Evolutionary conservation across 2,113 vertebrate genomes (phyloP), one percentile per base, ranked within the genome.

Genomic region (Tachysurus fulvidraco): DNA sequence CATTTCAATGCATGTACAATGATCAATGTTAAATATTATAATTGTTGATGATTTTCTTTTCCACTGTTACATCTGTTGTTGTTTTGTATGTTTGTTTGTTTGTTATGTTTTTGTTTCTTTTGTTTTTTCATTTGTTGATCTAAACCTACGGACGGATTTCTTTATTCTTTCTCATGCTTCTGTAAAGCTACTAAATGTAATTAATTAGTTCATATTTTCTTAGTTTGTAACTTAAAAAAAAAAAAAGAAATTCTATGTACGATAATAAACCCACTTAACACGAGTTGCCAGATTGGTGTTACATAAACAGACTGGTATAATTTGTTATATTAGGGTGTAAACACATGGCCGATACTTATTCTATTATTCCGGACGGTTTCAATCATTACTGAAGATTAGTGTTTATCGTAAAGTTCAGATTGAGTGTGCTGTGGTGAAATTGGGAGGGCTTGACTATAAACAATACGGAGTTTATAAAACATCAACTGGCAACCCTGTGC

Each of bases 281-380:
- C 0, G 17, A 21, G 77, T 79, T 57, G 77, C 77, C 77, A 57
- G 77, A 79, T 79, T 36, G 25, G n/a, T 57, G 17, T 17, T 13
- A 28, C 1, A 19, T 0, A 52, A 36, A 21, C 46, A 14, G 0
- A 30, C 7, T 50, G 4, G 3, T 0, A 3, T 1, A 7, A n/a
- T 76, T 30, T 19, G 21, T 36, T 10, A 0, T 9, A 80, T 57
- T 80, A 59, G n/a, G 8, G 8, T 21, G 25, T n/a, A 54, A 54
- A 17, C 50, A 55, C 50, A 78, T 55, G 50, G 13, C 3, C 25
- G 3, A 6, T 4, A 30, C 25, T 28, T 7, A 28, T 8, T 14
- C 1, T 79, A 9, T 79, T 74, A 50, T 50, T 74, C 50, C 23
- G 73, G 44, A n/a, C 14, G 23, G 44, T 50, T 76, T 8, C 46